Conservation (phyloP, 2,113 vertebrate species). For the Sterrhoptilus dennistouni region DNA sequence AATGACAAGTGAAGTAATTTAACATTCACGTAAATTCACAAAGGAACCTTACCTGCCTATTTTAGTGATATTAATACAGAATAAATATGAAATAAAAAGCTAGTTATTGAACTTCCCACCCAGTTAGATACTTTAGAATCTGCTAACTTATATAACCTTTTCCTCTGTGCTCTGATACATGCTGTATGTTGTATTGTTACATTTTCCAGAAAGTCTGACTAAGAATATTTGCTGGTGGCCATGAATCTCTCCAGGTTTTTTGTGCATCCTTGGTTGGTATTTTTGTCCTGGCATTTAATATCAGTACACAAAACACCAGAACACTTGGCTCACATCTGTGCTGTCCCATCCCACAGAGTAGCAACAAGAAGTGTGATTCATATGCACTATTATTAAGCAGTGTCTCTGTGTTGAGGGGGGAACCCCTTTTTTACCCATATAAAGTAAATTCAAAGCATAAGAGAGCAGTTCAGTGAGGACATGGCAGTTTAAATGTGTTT, state of each 20-base stretch:
- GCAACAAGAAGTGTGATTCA: slow-evolving; percentile 31
- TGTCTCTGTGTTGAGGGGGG: background rate
- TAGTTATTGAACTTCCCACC: background rate
- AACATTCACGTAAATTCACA: background rate
- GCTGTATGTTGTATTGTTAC: background rate
- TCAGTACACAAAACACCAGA: background rate
- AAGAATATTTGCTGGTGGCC: background rate
- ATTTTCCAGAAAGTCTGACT: background rate
- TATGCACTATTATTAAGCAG: background rate
- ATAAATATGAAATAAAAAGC: background rate
- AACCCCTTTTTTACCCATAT: slow-evolving; percentile 1
- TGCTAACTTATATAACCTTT: background rate
- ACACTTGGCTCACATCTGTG: background rate
- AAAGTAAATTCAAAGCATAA: slow-evolving; percentile 27
- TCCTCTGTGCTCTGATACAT: background rate
- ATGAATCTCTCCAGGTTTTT: background rate
- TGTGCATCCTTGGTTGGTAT: background rate
- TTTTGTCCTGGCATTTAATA: slow-evolving; percentile 10
- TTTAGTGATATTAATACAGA: background rate
- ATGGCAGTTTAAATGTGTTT: background rate
- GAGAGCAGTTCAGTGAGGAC: background rate
- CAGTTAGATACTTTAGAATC: background rate
- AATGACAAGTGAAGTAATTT: background rate
- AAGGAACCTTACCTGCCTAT: background rate
- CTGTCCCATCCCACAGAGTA: background rate